phyloP scores from a whole-genome alignment of 2,888 invertebrate species.

The Temnothorax rugatulus region DNA sequence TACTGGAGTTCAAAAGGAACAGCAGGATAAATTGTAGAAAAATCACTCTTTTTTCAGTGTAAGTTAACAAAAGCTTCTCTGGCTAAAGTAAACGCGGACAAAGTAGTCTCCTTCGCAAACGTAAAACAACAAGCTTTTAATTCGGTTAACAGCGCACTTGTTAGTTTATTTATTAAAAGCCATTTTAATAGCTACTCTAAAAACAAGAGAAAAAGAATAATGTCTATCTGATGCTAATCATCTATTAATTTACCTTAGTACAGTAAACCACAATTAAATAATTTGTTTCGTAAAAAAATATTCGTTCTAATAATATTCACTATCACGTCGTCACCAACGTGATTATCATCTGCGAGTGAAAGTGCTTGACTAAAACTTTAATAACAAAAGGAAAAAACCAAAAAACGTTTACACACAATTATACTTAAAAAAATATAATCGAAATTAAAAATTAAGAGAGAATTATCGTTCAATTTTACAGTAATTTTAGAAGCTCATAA shows the following conservation, averaged over 20 bases:
- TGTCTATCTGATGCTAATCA: background rate
- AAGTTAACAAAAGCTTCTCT: conserved; percentile 25
- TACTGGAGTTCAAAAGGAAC: background rate
- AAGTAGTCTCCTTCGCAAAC: conserved; percentile 25
- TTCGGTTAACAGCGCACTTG: background rate
- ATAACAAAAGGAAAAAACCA: background rate
- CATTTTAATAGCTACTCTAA: background rate
- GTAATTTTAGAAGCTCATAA: background rate
- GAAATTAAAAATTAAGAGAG: background rate
- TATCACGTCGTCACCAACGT: background rate
- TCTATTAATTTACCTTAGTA: background rate
- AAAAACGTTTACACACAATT: background rate
- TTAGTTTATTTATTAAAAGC: conserved; percentile 6
- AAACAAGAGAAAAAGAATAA: background rate
- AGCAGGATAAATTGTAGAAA: background rate
- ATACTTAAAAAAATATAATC: background rate
- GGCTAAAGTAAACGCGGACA: conserved; percentile 1
- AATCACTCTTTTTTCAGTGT: conserved; percentile 20
- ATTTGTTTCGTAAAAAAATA: background rate
- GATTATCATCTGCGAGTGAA: background rate
- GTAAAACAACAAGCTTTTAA: conserved; percentile 15
- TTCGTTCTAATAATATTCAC: background rate
- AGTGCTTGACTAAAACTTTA: background rate
- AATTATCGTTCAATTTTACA: background rate
- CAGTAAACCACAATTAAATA: background rate